phyloP scores from a whole-genome alignment of 2,888 invertebrate species.

The Drosophila melanosoma region DNA sequence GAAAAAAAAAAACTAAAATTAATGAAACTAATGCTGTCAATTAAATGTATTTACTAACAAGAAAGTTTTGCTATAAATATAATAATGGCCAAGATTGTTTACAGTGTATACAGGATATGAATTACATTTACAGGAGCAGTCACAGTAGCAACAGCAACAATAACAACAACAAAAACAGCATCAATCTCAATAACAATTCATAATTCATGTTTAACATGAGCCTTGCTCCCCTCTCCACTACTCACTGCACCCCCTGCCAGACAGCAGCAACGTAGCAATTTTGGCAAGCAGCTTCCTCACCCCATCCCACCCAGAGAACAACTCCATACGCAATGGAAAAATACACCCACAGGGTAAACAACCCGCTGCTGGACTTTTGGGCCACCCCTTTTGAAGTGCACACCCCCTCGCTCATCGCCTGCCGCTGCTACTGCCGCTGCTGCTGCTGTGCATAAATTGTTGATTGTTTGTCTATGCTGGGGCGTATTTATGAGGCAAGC shows the following conservation, averaged over 20 bases:
- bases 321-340: slow-evolving; percentile 7
- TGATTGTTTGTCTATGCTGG: slow-evolving; percentile 80
- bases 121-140: slow-evolving; percentile 32
- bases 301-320: slow-evolving; percentile 8
- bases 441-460: slow-evolving; percentile 77
- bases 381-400: slow-evolving; percentile 52
- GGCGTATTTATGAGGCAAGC: slow-evolving; percentile 79
- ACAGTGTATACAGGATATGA: slow-evolving; percentile 14
- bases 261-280: slow-evolving; percentile 58
- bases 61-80: neutral
- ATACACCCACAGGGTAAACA: slow-evolving; percentile 26
- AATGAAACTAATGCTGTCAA: neutral
- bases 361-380: slow-evolving; percentile 3
- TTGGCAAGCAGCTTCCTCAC: slow-evolving; percentile 44
- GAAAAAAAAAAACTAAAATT: neutral
- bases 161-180: slow-evolving; percentile 67
- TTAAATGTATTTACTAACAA: neutral
- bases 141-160: slow-evolving; percentile 26
- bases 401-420: slow-evolving; percentile 5
- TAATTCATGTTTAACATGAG: slow-evolving; percentile 85
- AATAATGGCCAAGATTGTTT: neutral
- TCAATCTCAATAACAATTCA: slow-evolving; percentile 85
- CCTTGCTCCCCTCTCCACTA: neutral
- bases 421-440: slow-evolving; percentile 36
- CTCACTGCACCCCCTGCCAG: slow-evolving; percentile 6